These are phyloP conservation scores for Patagioenas fasciata DNA, from an alignment of 2,113 vertebrate species.

Conservation along the genomic window DNA sequence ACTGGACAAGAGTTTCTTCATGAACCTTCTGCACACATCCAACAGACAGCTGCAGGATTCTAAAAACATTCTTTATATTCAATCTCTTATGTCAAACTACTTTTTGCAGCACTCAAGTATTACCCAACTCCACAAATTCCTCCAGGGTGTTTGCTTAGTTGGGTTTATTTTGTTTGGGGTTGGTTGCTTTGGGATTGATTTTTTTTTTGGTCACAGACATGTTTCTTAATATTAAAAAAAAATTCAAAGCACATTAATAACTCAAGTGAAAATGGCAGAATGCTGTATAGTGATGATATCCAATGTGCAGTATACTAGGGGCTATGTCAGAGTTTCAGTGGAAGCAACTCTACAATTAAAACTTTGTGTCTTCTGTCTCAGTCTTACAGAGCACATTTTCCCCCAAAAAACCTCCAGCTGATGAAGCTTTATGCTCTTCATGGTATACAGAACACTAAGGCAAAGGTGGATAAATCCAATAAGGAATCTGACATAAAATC, in stretches of 20 bases:
- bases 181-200: not conserved
- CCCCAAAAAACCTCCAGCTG: not conserved
- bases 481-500: not conserved
- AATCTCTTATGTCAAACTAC: not conserved
- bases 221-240: not conserved
- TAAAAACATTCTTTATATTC: not conserved
- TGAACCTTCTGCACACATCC: not conserved
- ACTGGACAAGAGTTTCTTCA: not conserved
- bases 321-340: not conserved
- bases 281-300: not conserved
- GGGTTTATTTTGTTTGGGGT: not conserved
- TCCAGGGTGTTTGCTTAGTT: not conserved
- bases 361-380: not conserved
- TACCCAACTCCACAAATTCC: not conserved
- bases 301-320: not conserved
- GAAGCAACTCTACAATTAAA: not conserved
- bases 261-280: not conserved
- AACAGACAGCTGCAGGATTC: not conserved
- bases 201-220: not conserved
- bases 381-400: fast-evolving
- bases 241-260: not conserved
- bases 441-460: not conserved
- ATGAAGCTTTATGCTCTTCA: not conserved
- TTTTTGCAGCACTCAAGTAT: not conserved
- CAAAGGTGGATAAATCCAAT: not conserved